These are phyloP conservation scores for Dolichallabes microphthalmus DNA, from an alignment of 2,113 vertebrate species.

Conservation along the genomic window DNA sequence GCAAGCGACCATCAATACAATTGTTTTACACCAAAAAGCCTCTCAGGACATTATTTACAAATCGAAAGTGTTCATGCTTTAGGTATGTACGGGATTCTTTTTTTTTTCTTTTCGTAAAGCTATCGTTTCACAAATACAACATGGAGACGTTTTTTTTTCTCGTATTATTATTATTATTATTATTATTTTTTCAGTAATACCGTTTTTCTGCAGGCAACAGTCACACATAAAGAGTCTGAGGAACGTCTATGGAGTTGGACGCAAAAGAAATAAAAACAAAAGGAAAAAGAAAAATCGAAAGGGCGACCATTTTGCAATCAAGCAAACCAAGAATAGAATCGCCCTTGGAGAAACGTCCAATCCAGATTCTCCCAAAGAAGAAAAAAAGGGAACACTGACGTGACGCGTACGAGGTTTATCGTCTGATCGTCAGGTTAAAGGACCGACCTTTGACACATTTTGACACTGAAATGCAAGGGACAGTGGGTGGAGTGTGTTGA, in stretches of 20 bases:
- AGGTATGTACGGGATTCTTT: conserved; percentile 76
- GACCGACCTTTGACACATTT: conserved; percentile 13
- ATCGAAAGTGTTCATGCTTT: conserved; percentile 92
- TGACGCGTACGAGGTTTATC: not conserved
- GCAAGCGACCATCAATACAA: conserved; percentile 95
- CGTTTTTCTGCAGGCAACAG: conserved; percentile 84
- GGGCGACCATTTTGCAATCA: conserved; percentile 52
- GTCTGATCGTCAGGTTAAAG: conserved; percentile 13
- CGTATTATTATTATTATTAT: conserved; percentile 58
- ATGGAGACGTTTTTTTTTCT: conserved; percentile 71
- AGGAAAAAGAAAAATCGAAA: conserved; percentile 47
- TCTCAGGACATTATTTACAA: conserved; percentile 96
- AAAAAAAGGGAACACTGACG: conserved; percentile 44
- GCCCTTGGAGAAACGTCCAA: conserved; percentile 43
- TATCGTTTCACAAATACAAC: conserved; percentile 95
- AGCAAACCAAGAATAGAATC: conserved; percentile 40
- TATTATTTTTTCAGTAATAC: conserved; percentile 61
- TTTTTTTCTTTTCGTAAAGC: conserved; percentile 91
- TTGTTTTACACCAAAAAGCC: conserved; percentile 93
- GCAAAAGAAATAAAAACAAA: conserved; percentile 66
- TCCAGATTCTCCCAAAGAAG: conserved; percentile 65
- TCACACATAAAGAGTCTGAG: conserved; percentile 83
- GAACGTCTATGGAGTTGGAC: conserved; percentile 84
- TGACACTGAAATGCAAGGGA: not conserved
- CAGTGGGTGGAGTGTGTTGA: not conserved